A percentile compares a stretch with the other conserved stretches of the same genome.
phyloP scores from a whole-genome alignment of 2,797 vertebrate species.

The Galagoides demidoff region DNA sequence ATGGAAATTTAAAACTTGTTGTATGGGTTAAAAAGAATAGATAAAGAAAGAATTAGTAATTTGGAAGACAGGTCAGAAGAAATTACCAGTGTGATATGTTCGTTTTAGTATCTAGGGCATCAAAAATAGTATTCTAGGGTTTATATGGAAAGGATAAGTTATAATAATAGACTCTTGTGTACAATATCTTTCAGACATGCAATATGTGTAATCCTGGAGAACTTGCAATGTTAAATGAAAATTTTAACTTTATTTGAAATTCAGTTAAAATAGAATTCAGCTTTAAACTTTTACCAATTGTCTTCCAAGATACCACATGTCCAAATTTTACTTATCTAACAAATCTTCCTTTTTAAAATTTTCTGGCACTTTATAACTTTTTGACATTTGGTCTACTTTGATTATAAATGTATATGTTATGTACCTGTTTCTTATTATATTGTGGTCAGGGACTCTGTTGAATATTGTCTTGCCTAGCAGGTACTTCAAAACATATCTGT shows the following conservation, averaged over 20 bases:
- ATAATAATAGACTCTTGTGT: neutral
- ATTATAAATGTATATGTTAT: neutral
- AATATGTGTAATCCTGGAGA: neutral
- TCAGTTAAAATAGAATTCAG: neutral
- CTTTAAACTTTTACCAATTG: constrained; percentile 43
- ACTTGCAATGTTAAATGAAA: neutral
- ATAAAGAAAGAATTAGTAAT: constrained; percentile 14
- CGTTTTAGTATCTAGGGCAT: neutral
- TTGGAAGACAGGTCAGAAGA: constrained; percentile 16
- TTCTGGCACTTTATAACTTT: neutral
- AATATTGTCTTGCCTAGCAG: neutral
- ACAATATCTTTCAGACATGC: neutral
- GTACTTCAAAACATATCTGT: neutral
- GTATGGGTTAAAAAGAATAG: constrained; percentile 26
- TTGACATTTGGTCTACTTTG: neutral
- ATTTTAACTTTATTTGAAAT: constrained; percentile 26
- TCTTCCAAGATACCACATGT: neutral
- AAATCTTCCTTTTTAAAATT: neutral
- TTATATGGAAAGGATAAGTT: neutral
- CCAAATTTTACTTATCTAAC: neutral
- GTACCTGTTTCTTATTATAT: neutral
- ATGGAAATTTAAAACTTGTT: neutral
- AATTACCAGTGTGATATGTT: neutral
- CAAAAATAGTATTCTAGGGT: neutral
- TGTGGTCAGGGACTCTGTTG: neutral